These are phyloP conservation scores for Moxostoma hubbsi DNA, from an alignment of 2,797 vertebrate species.

Conservation along the genomic window DNA sequence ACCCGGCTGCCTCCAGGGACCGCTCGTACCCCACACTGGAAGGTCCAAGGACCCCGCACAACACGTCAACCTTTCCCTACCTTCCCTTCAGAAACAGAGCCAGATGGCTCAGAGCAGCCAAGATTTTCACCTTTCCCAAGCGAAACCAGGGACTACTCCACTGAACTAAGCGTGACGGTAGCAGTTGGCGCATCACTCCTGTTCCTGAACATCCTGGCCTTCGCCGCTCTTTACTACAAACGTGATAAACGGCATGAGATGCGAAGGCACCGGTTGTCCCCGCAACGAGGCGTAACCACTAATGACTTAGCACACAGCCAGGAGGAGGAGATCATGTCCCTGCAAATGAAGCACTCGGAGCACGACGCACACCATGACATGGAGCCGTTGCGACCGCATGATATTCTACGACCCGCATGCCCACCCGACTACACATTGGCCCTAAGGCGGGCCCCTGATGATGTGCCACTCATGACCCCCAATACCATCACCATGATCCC, in stretches of 20 bases:
- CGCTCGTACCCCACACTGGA: conserved; percentile 65
- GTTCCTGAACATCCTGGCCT: conserved; percentile 94
- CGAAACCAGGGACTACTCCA: conserved; percentile 91
- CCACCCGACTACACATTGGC: conserved; percentile 93
- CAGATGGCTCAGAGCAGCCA: conserved; percentile 75
- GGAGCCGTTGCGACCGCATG: conserved; percentile 84
- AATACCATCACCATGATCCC: conserved; percentile 94
- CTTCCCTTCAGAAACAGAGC: conserved; percentile 77
- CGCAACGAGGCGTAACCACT: conserved; percentile 76
- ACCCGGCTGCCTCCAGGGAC: conserved; percentile 79
- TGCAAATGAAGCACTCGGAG: conserved; percentile 90
- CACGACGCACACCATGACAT: conserved; percentile 86
- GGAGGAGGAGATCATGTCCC: conserved; percentile 92
- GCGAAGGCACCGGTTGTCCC: conserved; percentile 85
- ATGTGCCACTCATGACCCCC: conserved; percentile 89
- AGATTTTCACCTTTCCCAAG: conserved; percentile 80
- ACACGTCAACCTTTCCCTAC: conserved; percentile 83
- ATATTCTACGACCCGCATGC: conserved; percentile 87
- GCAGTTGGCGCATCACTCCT: conserved; percentile 91
- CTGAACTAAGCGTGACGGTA: conserved; percentile 90
- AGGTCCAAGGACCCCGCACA: conserved; percentile 72
- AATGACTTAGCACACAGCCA: conserved; percentile 89
- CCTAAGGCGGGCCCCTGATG: conserved; percentile 88
- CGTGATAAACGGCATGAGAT: conserved; percentile 90
- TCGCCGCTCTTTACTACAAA: conserved; percentile 94